These are phyloP conservation scores for Parasteatoda lunata DNA, from an alignment of 2,888 invertebrate species.

Conservation along the genomic window DNA sequence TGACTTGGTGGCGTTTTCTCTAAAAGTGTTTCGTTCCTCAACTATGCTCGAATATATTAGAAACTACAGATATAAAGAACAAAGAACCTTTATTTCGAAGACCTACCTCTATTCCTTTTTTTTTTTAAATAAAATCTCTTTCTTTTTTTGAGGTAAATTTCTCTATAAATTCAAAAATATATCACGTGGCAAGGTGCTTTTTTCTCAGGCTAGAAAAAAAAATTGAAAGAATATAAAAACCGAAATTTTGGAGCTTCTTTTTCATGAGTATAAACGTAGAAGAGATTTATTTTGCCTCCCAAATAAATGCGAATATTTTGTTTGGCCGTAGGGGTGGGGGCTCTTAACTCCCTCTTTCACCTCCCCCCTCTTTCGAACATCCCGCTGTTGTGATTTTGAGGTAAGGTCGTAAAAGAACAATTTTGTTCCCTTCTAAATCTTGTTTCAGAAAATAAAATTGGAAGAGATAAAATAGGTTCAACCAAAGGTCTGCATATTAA, in stretches of 20 bases:
- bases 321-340: background rate
- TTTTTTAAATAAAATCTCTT: background rate
- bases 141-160: conserved; percentile 19
- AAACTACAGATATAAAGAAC: background rate
- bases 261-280: background rate
- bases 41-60: too few species aligned
- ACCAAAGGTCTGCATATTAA: too few species aligned
- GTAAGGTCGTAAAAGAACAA: background rate
- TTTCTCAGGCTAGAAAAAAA: conserved; percentile 6
- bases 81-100: background rate
- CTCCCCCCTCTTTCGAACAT: background rate
- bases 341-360: conserved; percentile 1
- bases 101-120: background rate
- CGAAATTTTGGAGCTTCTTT: background rate
- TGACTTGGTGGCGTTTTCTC: too few species aligned
- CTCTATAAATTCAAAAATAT: conserved; percentile 56
- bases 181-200: conserved; percentile 13
- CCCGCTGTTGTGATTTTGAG: background rate
- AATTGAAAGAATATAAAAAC: background rate
- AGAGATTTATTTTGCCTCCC: conserved; percentile 25
- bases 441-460: background rate
- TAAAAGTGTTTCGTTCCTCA: too few species aligned
- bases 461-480: background rate
- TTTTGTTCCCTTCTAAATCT: background rate
- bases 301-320: conserved; percentile 47